A percentile compares a stretch with the other conserved stretches of the same genome.
Evolutionary conservation across 2,888 invertebrate species (phyloP).

Genomic region (Drosophila eohydei): DNA sequence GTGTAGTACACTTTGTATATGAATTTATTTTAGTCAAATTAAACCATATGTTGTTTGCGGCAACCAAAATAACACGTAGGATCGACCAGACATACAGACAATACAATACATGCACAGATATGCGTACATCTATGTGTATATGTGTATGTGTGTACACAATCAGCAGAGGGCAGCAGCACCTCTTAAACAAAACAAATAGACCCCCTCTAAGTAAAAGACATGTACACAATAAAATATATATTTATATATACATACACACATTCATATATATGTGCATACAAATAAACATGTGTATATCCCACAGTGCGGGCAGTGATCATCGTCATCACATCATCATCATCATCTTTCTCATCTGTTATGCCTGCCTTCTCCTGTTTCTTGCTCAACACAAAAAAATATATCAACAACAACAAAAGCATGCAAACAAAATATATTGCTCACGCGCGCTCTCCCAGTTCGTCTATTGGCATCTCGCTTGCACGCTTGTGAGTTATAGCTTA

Average conservation of each 20-base stretch:
- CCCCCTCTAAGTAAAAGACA: conserved; percentile 82
- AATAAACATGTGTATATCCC: conserved; percentile 46
- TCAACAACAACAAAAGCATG: conserved; percentile 28
- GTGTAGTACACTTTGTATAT: conserved; percentile 64
- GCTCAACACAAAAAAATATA: conserved; percentile 42
- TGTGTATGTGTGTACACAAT: conserved; percentile 44
- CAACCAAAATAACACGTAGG: conserved; percentile 78
- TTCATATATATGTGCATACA: conserved; percentile 2
- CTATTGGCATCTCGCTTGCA: conserved; percentile 45
- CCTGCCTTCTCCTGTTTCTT: conserved; percentile 53
- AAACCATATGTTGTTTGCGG: conserved; percentile 74
- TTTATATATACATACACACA: not conserved
- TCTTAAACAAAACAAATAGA: conserved; percentile 77
- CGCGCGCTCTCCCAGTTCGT: conserved; percentile 42
- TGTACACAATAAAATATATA: conserved; percentile 63
- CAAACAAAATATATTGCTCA: conserved; percentile 55
- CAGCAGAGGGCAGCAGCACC: conserved; percentile 64
- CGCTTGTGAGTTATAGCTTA: conserved; percentile 22
- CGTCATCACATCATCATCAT: conserved; percentile 40
- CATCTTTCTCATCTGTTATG: conserved; percentile 51
- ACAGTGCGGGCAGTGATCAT: conserved; percentile 44
- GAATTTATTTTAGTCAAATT: conserved; percentile 68
- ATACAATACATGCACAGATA: not conserved
- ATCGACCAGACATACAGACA: conserved; percentile 42
- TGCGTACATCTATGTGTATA: not conserved